Evolutionary conservation across 2,113 vertebrate genomes (phyloP).

Genomic region (Spea bombifrons): DNA sequence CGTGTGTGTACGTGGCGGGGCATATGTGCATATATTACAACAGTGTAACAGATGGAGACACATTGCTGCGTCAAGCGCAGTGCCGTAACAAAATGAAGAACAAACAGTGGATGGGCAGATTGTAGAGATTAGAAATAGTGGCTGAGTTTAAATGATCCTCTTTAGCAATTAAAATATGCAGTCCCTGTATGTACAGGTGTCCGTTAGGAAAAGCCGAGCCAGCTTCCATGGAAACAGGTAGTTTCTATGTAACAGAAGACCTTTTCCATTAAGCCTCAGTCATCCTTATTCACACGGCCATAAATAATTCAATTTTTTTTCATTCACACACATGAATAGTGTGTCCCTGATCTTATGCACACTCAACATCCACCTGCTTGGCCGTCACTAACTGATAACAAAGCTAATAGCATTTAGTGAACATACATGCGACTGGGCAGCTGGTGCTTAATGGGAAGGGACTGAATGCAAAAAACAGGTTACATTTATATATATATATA

Average conservation of each 20-base stretch:
- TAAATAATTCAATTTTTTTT: constrained; percentile 67
- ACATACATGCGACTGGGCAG: constrained; percentile 61
- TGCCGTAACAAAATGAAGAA: background rate
- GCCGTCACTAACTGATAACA: constrained; percentile 56
- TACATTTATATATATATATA: background rate
- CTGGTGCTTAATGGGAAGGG: constrained; percentile 45
- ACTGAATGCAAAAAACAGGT: background rate
- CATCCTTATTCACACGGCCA: constrained; percentile 60
- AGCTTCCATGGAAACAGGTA: constrained; percentile 63
- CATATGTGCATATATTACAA: background rate
- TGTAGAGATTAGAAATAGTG: background rate
- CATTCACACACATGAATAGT: constrained; percentile 66
- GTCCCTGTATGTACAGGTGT: constrained; percentile 11
- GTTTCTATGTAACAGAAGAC: constrained; percentile 59
- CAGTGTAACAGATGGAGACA: background rate
- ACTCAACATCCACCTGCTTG: constrained; percentile 61
- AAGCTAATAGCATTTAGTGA: constrained; percentile 59
- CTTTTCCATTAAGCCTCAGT: constrained; percentile 57
- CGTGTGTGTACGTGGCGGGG: background rate
- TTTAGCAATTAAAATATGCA: background rate
- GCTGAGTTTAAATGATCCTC: background rate
- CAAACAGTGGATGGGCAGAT: background rate
- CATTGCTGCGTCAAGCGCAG: background rate
- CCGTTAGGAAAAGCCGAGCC: constrained; percentile 40
- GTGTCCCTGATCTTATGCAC: constrained; percentile 44